Conservation (phyloP, 2,797 vertebrate species). For the Acipenser ruthenus region DNA sequence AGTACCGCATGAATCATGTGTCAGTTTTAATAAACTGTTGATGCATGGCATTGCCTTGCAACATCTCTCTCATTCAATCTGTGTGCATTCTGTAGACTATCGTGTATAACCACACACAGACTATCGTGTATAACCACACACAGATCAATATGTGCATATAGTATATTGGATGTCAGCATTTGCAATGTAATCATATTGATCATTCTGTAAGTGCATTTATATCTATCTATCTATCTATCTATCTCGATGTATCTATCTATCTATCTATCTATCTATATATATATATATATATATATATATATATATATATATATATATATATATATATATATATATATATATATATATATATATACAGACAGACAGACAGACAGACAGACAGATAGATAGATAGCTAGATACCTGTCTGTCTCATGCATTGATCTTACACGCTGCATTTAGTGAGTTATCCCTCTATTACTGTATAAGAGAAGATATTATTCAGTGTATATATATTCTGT, state of each 20-base stretch:
- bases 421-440: background rate
- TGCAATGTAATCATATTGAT: too few relatives aligned
- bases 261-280: background rate
- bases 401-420: background rate
- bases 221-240: too few relatives aligned
- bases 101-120: background rate
- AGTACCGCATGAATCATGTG: slow-evolving; percentile 1
- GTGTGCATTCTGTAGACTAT: slow-evolving; percentile 3
- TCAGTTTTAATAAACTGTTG: slow-evolving; percentile 5
- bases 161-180: too few relatives aligned
- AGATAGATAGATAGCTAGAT: slow-evolving; percentile 4
- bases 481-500: background rate
- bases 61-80: background rate
- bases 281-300: background rate
- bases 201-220: too few relatives aligned
- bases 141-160: too few relatives aligned
- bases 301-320: background rate
- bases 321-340: background rate
- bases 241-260: too few relatives aligned
- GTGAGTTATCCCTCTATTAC: slow-evolving; percentile 12
- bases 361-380: too few relatives aligned
- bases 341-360: background rate
- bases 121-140: background rate
- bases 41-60: background rate
- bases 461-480: slow-evolving; percentile 7